phyloP scores from a whole-genome alignment of 2,888 invertebrate genomes.

The Malthinus seriepunctatus region DNA sequence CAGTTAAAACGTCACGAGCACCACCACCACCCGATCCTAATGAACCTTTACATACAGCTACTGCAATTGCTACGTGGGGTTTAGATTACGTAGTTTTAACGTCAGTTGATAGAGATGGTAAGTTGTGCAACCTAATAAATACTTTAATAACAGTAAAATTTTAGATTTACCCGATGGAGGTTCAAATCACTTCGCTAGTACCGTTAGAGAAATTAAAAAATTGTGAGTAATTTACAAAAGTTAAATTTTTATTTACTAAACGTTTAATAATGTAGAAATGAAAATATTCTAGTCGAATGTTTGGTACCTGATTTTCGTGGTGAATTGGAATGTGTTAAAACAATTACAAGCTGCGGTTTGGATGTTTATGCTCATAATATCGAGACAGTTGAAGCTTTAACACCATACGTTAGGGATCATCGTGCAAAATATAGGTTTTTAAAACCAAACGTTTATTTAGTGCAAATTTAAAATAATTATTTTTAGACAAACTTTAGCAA shows the following conservation, averaged over 20 bases:
- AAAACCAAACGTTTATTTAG: background rate
- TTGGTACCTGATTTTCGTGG: constrained; percentile 96
- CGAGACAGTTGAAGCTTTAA: constrained; percentile 92
- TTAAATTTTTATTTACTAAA: constrained; percentile 5
- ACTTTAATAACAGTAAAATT: constrained; percentile 1
- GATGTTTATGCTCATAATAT: constrained; percentile 99
- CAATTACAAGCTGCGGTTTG: constrained; percentile 78
- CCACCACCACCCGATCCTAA: constrained; percentile 88
- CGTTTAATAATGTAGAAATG: constrained; percentile 62
- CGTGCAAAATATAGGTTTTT: constrained; percentile 79
- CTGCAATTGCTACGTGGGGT: constrained; percentile 92
- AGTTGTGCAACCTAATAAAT: constrained; percentile 25
- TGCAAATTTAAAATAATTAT: background rate
- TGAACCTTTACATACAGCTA: constrained; percentile 92
- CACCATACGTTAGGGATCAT: constrained; percentile 90
- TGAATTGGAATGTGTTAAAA: constrained; percentile 70
- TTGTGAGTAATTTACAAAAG: constrained; percentile 58
- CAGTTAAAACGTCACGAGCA: constrained; percentile 91
- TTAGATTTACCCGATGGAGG: constrained; percentile 93
- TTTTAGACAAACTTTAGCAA: constrained; percentile 79
- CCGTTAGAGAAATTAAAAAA: constrained; percentile 83
- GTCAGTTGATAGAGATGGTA: constrained; percentile 97
- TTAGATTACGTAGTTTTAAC: constrained; percentile 97
- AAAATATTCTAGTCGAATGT: constrained; percentile 91
- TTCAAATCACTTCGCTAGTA: constrained; percentile 89